phyloP scores from a whole-genome alignment of 2,113 vertebrate genomes.

The Reinhardtius hippoglossoides region DNA sequence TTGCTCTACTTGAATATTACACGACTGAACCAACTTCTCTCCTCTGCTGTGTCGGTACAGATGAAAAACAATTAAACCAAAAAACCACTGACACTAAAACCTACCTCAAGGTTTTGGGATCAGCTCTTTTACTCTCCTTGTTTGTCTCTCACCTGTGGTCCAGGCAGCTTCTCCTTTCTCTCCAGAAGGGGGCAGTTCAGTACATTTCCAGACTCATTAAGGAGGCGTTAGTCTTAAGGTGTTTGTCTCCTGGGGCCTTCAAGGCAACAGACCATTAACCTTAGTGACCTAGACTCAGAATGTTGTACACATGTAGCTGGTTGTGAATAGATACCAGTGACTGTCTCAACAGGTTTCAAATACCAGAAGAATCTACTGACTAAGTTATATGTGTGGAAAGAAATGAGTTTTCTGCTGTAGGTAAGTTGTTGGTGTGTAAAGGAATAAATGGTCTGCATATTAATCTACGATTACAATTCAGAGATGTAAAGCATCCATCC shows the following conservation, averaged over 20 bases:
- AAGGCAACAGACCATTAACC: not conserved
- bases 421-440: not conserved
- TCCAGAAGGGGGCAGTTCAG: conserved; percentile 64
- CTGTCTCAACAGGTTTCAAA: no score
- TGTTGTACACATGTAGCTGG: not conserved
- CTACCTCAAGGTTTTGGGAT: no score
- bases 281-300: not conserved
- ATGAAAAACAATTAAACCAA: not conserved
- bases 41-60: not conserved
- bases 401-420: no score
- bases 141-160: not conserved
- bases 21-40: not conserved
- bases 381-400: no score
- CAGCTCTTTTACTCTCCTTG: no score
- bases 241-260: not conserved
- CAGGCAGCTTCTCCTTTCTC: conserved; percentile 9
- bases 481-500: not conserved
- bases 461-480: not conserved
- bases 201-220: conserved; percentile 30
- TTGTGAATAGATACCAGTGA: no score
- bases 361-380: no score
- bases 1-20: not conserved
- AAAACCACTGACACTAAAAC: not conserved
- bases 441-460: not conserved
- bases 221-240: conserved; percentile 25